Evolutionary conservation across 2,797 vertebrate species (phyloP), one percentile per base, ranked within the genome.

Genomic region (Tympanoctomys barrerae): DNA sequence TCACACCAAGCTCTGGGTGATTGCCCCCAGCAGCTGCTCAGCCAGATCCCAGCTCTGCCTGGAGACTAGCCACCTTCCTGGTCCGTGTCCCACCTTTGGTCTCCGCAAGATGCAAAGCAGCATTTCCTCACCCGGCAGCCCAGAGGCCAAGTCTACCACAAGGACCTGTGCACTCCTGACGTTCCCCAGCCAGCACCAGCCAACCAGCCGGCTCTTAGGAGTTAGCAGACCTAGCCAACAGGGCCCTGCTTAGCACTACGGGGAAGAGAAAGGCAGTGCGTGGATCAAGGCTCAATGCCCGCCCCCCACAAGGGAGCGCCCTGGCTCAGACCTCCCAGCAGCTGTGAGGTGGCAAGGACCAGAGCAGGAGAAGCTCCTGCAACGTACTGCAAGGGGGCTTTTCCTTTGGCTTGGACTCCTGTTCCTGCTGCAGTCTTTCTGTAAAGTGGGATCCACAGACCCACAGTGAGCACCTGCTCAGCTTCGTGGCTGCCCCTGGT

Each of bases 281-380:
- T 16, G 52, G 52, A 36, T 18, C 26, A 0, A 0, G 85, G 39
- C 2, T 36, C 36, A 8, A 21, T 59, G 82, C 91, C 96, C 73
- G n/a, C 84, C 94, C 33, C 81, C 94, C 22, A 64, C 92, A 19
- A 96, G 87, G 71, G 90, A 83, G 95, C 91, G 87, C 90, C 71
- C 93, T 5, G 73, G 57, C 10, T 39, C 3, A 36, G 7, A 36
- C 33, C 36, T 31, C 16, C 71, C 54, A 36, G 59, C 87, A 49
- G 49, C 54, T 0, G 62, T 31, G 0, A 18, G 24, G 57, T 1
- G 49, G 3, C 6, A 0, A 0, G 22, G 71, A 59, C 57, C 5
- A 2, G 7, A 49, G 39, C 1, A 3, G 13, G 6, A 31, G 10
- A 68, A 16, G 46, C 75, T 49, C 36, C 3, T 2, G 3, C 8